These are phyloP conservation scores for Chymomyza amoena DNA, from an alignment of 2,888 invertebrate genomes.

Conservation along the genomic window DNA sequence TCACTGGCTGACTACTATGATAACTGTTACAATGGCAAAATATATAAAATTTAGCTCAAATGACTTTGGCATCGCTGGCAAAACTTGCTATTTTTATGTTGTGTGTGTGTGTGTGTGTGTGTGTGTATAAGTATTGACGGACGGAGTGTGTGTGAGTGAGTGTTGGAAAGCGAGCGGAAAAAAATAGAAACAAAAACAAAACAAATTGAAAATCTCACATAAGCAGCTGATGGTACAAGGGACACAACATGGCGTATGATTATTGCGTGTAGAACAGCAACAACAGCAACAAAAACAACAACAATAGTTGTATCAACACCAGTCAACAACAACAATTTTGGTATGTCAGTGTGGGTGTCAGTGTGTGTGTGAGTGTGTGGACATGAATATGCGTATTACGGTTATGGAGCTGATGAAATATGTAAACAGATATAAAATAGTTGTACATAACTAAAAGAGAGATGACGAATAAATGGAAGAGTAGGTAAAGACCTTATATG, in stretches of 20 bases:
- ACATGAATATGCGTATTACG: background rate
- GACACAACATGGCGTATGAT: conserved; percentile 66
- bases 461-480: background rate
- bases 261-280: conserved; percentile 46
- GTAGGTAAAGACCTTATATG: background rate
- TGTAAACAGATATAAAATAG: background rate
- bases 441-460: background rate
- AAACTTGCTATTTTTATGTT: conserved; percentile 59
- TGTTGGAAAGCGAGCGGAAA: conserved; percentile 8
- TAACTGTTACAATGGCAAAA: conserved; percentile 66
- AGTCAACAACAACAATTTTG: background rate
- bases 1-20: conserved; percentile 37
- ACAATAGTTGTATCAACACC: conserved; percentile 2
- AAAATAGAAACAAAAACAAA: conserved; percentile 48
- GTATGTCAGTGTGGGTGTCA: background rate
- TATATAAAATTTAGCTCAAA: conserved; percentile 70
- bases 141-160: conserved; percentile 6
- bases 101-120: conserved; percentile 21
- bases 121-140: conserved; percentile 15
- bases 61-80: conserved; percentile 59
- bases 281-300: conserved; percentile 1
- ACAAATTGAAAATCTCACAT: conserved; percentile 70
- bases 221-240: conserved; percentile 52
- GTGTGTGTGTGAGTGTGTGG: too few relatives aligned
- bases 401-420: background rate